Percentiles rank a stretch among this genome's conserved stretches.
Evolutionary conservation across 2,797 vertebrate genomes (phyloP).

Genomic region (Euphonia xanthogaster): DNA sequence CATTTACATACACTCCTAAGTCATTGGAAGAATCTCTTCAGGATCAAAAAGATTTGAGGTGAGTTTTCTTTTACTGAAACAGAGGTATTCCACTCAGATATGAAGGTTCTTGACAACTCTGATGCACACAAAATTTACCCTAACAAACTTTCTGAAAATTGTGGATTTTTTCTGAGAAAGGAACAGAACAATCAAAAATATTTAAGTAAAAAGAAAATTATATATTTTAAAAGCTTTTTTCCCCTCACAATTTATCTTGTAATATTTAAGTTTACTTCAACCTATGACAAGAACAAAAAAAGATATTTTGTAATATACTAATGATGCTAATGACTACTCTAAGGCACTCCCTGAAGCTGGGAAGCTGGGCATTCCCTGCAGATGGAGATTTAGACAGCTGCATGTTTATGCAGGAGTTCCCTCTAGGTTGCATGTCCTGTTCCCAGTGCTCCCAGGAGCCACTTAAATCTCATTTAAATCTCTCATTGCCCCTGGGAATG

Average conservation of each 20-base stretch:
- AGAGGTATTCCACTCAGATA: neutral
- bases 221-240: neutral
- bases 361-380: neutral
- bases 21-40: neutral
- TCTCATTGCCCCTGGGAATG: too few species aligned
- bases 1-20: neutral
- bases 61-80: neutral
- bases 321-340: neutral
- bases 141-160: neutral
- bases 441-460: neutral
- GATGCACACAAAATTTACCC: neutral
- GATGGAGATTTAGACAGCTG: neutral
- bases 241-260: neutral
- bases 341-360: neutral
- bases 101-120: neutral
- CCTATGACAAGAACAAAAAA: neutral
- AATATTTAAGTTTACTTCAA: neutral
- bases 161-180: neutral
- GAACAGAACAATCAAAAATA: neutral
- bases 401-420: too few species aligned
- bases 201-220: neutral
- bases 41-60: neutral
- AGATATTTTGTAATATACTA: too few species aligned
- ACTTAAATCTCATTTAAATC: neutral
- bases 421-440: neutral